Base-by-base conservation (phyloP, 2,888 invertebrate genomes). In the Rhorus exstirpatorius region DNA sequence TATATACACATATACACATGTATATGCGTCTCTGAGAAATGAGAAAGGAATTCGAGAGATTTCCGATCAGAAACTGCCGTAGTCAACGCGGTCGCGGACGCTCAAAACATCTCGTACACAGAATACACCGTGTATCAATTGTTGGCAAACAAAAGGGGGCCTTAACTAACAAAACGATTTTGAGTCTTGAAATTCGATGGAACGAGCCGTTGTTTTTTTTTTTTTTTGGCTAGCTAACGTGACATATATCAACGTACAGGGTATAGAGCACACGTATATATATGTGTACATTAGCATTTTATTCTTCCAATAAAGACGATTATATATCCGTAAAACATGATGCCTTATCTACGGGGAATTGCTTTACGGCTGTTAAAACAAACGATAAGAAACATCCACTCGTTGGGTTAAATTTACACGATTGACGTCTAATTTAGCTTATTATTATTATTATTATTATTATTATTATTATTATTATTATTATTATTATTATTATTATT, bases 41-140 rank as follows among this genome's bases (percentile, higher is more conserved):
- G 31, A 77, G 81, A 81, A 81, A 81, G 81, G 81, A 81, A 81
- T 81, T 81, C 72, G 81, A 77, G 77, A 72, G 77, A 81, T 81
- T 81, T 81, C 81, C 81, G 77, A 77, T 72, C 63, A 19, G 68
- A 12, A 55, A 71, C 58, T 58, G n/a, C n/a, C n/a, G 53, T 67
- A 55, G 19, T 46, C 26, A 65, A 44, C 14, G 53, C 3, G 41
- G 60, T 19, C 46, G 61, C 41, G 12, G 35, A 46, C 19, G 41
- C 12, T n/a, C 38, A 38, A 38, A 24, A 31, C 55, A 38, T 35
- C 12, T 7, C 14, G 8, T 46, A 46, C 14, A 46, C 41, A 10
- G 8, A n/a, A n/a, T n/a, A n/a, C n/a, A n/a, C n/a, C n/a, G 55
- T 24, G 41, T 8, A 17, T 1, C 26, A 41, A 19, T 6, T 58